These are phyloP conservation scores for Nebria ingens DNA, from an alignment of 1,140 invertebrate species.

Conservation along the genomic window DNA sequence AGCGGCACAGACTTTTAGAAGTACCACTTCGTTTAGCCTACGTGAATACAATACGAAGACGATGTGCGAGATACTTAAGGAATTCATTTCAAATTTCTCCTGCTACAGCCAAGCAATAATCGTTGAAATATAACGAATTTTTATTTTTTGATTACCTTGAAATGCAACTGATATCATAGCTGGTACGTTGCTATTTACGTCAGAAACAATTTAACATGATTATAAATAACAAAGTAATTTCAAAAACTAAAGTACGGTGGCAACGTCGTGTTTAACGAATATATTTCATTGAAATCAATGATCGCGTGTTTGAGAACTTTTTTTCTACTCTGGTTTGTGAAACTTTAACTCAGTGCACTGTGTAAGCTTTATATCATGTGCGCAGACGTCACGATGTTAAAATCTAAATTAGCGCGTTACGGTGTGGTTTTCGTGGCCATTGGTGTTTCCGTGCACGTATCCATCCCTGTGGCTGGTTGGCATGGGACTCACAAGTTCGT, in stretches of 20 bases:
- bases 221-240: no score
- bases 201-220: no score
- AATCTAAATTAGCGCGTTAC: not conserved
- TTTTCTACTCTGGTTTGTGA: no score
- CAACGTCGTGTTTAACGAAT: no score
- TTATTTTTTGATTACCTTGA: no score
- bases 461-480: not conserved
- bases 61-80: not conserved
- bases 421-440: not conserved
- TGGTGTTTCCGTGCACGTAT: not conserved
- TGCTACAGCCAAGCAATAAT: no score
- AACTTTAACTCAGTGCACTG: not conserved
- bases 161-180: no score
- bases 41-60: not conserved
- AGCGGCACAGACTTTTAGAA: not conserved
- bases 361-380: not conserved
- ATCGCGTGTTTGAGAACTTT: no score
- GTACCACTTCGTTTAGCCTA: constrained; percentile 1
- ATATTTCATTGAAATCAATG: no score
- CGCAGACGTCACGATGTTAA: not conserved
- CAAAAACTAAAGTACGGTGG: no score
- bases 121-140: no score
- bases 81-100: not conserved
- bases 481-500: not conserved
- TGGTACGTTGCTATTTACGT: no score